Evolutionary conservation across 1,140 invertebrate genomes (phyloP), one percentile per base, ranked within the genome.

Genomic region (Ectropis grisescens): DNA sequence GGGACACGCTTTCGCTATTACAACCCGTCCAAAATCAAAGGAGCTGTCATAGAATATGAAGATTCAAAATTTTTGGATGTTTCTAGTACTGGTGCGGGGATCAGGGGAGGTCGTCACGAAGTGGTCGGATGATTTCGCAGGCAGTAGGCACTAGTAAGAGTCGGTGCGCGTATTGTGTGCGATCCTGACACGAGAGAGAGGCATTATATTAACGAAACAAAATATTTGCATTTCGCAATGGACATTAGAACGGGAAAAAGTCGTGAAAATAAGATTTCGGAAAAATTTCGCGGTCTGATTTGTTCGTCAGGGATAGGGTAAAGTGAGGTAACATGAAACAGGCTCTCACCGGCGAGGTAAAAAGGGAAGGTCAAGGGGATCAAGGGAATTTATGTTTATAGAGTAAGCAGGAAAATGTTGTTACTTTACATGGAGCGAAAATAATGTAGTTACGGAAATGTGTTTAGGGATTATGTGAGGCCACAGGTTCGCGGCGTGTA

Each of bases 1-100:
- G 61, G 44, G 55, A 59, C 66, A 70, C 61, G 59, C 50, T 66
- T 66, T 59, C 46, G 62, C 57, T 67, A 59, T 67, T 65, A 67
- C 54, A 51, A 44, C 32, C 29, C 25, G 41, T 40, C 58, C 58
- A 65, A 49, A 55, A 49, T 59, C 33, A 49, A 22, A 40, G 43
- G 58, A 55, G 19, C 64, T 49, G 35, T 53, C 49, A 44, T 41
- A 32, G 44, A 33, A 40, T 58, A 42, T 32, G 30, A 29, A 27
- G 26, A 36, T 37, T 34, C 31, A 36, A 29, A 35, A 41, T 40
- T 50, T 55, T 41, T 27, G 29, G 44, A 40, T 36, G 41, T 40
- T 42, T 34, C 37, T 19, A 49, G 36, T 40, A 29, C 16, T 3
- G 8, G 3, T 29, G 33, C 12, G 32, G 46, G 41, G 16, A 16